phyloP scores from a whole-genome alignment of 2,113 vertebrate genomes.

The Agelaius tricolor region DNA sequence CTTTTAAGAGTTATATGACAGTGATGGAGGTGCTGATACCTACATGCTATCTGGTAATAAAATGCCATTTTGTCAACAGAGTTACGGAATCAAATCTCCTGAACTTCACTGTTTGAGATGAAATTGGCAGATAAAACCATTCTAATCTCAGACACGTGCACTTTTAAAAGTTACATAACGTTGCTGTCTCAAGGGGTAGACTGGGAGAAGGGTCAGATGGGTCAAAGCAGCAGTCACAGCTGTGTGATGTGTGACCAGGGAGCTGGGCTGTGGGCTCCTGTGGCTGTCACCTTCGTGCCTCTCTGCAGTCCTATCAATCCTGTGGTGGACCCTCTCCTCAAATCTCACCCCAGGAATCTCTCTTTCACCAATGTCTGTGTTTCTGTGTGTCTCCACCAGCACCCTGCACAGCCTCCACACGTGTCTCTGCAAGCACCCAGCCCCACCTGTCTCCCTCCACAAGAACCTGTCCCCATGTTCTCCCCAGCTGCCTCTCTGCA shows the following conservation, averaged over 20 bases:
- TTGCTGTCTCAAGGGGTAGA: neutral
- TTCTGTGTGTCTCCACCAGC: neutral
- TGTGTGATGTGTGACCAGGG: no score
- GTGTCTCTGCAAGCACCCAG: fast-evolving
- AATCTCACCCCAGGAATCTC: neutral
- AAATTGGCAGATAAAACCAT: neutral
- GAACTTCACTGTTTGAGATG: neutral
- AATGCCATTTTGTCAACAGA: neutral
- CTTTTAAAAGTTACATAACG: neutral
- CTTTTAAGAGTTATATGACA: neutral
- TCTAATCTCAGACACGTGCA: neutral
- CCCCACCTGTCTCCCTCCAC: no score
- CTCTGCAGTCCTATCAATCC: neutral
- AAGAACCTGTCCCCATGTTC: no score
- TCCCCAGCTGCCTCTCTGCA: neutral
- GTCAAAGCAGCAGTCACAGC: neutral
- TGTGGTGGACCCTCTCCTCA: neutral
- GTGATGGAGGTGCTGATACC: neutral
- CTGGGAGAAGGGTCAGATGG: neutral
- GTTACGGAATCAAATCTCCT: neutral
- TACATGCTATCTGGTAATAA: neutral
- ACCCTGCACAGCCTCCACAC: neutral
- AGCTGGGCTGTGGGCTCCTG: neutral
- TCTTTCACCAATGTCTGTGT: neutral
- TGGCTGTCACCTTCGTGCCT: fast-evolving